A percentile compares a stretch with the other conserved stretches of the same genome.
Conservation (phyloP, 2,797 vertebrate genomes). For the Enteromius afrohamiltoni region DNA sequence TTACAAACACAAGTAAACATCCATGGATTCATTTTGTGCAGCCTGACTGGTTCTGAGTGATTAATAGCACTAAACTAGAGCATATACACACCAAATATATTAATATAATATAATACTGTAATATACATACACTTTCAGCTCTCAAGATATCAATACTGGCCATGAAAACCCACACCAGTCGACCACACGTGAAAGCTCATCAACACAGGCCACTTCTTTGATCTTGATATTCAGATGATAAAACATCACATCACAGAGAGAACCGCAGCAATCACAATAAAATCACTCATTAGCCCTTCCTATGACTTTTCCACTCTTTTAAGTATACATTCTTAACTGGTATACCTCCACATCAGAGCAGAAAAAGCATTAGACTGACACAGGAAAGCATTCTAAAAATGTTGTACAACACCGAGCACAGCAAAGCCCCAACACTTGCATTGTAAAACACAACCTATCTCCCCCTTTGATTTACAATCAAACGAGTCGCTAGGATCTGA, state of each 20-base stretch:
- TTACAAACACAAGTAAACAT: background rate
- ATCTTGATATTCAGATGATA: slow-evolving; percentile 18
- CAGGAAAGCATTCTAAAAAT: background rate
- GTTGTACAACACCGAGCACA: background rate
- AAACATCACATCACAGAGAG: background rate
- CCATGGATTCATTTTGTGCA: background rate
- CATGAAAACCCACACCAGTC: background rate
- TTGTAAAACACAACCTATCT: background rate
- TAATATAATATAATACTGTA: background rate
- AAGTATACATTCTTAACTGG: background rate
- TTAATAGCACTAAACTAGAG: background rate
- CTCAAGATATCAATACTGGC: background rate
- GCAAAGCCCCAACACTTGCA: background rate
- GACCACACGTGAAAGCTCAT: slow-evolving; percentile 16
- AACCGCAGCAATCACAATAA: background rate
- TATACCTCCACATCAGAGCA: background rate
- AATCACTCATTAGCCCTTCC: background rate
- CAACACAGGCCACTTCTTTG: background rate
- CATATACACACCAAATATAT: background rate
- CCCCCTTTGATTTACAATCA: background rate
- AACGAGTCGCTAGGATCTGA: background rate
- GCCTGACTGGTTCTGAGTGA: background rate
- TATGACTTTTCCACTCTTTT: background rate
- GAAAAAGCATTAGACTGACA: background rate
- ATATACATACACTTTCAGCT: background rate